Conservation (phyloP, 2,113 vertebrate species). For the Junco hyemalis region DNA sequence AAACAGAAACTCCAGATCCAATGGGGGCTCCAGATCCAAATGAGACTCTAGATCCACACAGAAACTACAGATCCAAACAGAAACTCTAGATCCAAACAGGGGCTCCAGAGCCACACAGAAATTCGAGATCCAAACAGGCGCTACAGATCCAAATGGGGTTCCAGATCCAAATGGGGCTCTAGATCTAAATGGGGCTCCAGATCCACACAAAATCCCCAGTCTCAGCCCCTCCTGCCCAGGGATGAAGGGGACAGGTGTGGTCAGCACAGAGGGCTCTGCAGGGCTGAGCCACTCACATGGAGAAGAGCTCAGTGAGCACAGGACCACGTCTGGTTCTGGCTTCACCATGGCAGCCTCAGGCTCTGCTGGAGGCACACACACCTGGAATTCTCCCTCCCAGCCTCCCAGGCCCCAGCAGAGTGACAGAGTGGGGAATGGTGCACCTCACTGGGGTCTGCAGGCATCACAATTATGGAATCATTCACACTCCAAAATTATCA, state of each 20-base stretch:
- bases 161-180: too few species aligned
- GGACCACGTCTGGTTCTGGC: neutral
- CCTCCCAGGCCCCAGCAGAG: neutral
- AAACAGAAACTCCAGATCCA: too few species aligned
- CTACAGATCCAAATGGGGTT: neutral
- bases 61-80: too few species aligned
- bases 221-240: neutral
- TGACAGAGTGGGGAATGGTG: too few species aligned
- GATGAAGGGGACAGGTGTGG: neutral
- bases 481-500: neutral
- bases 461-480: fast-evolving
- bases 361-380: neutral
- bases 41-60: too few species aligned
- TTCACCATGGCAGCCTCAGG: fast-evolving
- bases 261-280: neutral
- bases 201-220: neutral
- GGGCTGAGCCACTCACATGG: neutral
- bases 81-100: too few species aligned
- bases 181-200: neutral
- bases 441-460: neutral
- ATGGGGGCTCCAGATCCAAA: neutral
- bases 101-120: neutral
- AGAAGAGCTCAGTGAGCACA: neutral
- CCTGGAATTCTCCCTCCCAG: neutral
- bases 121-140: neutral